These are phyloP conservation scores for Hofmannophila pseudospretella DNA, from an alignment of 2,888 invertebrate species.

Conservation along the genomic window DNA sequence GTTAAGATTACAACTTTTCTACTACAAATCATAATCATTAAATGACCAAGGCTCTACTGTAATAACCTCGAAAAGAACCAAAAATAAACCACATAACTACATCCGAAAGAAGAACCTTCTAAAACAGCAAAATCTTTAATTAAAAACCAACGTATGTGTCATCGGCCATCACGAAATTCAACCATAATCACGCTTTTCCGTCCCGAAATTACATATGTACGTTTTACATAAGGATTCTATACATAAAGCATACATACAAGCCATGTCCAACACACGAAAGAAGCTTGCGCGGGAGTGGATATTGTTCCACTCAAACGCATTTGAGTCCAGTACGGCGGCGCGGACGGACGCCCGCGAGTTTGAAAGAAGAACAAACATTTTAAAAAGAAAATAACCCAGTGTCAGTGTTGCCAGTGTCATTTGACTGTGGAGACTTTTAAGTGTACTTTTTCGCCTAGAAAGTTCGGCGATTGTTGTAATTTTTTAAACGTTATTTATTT, in stretches of 20 bases:
- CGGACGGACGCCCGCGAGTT: conserved; percentile 42
- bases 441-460: conserved; percentile 14
- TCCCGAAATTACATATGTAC: conserved; percentile 53
- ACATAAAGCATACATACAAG: conserved; percentile 43
- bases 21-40: too few species aligned
- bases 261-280: conserved; percentile 18
- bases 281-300: conserved; percentile 55
- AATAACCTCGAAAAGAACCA: too few species aligned
- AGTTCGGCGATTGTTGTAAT: conserved; percentile 10
- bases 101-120: conserved; percentile 3
- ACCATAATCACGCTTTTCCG: conserved; percentile 57
- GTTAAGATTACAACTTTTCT: too few species aligned
- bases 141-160: conserved; percentile 30
- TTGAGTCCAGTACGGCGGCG: conserved; percentile 47
- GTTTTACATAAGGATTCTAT: conserved; percentile 56
- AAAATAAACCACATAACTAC: background rate
- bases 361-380: conserved; percentile 9
- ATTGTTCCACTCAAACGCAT: conserved; percentile 75
- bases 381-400: conserved; percentile 12
- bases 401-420: conserved; percentile 17
- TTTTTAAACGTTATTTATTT: conserved; percentile 1
- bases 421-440: conserved; percentile 19
- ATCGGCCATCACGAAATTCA: conserved; percentile 37
- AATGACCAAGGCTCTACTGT: too few species aligned
- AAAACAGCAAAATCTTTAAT: conserved; percentile 13